A percentile compares a stretch with the other conserved stretches of the same genome.
Conservation (phyloP, 2,888 invertebrate genomes). For the Hemicrepidius hirtus region DNA sequence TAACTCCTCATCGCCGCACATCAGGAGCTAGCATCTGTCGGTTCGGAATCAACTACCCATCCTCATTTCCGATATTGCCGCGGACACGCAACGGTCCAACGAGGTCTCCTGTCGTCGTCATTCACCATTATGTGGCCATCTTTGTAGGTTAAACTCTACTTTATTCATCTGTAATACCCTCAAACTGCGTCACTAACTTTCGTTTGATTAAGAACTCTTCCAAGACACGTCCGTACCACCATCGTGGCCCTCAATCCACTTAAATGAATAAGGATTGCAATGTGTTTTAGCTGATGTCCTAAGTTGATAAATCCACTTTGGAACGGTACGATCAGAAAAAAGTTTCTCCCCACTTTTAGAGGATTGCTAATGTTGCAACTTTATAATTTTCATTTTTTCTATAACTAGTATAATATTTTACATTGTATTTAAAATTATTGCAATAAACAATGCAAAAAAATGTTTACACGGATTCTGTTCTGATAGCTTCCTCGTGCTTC, state of each 20-base stretch:
- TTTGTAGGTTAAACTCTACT: constrained; percentile 52
- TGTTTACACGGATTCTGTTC: too few relatives aligned
- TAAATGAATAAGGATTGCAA: constrained; percentile 39
- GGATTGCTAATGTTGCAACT: too few relatives aligned
- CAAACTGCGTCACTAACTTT: constrained; percentile 49
- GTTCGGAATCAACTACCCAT: constrained; percentile 58
- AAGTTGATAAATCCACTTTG: too few relatives aligned
- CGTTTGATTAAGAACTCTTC: constrained; percentile 45
- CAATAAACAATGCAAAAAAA: too few relatives aligned
- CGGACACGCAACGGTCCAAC: constrained; percentile 61
- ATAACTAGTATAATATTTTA: too few relatives aligned
- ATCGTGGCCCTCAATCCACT: constrained; percentile 23
- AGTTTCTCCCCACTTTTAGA: too few relatives aligned
- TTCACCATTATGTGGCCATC: constrained; percentile 61
- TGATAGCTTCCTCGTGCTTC: too few relatives aligned
- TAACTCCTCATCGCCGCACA: constrained; percentile 63
- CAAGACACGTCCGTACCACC: constrained; percentile 32
- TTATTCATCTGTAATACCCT: constrained; percentile 53
- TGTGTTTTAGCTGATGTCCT: constrained; percentile 7
- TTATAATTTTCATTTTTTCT: too few relatives aligned
- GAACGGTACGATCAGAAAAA: too few relatives aligned
- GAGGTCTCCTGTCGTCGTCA: constrained; percentile 63
- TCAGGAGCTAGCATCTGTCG: constrained; percentile 60
- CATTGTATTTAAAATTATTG: too few relatives aligned
- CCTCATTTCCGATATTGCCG: constrained; percentile 56